Evolutionary conservation across 2,888 invertebrate genomes (phyloP), one percentile per base, ranked within the genome.

Genomic region (Synanthedon formicaeformis): DNA sequence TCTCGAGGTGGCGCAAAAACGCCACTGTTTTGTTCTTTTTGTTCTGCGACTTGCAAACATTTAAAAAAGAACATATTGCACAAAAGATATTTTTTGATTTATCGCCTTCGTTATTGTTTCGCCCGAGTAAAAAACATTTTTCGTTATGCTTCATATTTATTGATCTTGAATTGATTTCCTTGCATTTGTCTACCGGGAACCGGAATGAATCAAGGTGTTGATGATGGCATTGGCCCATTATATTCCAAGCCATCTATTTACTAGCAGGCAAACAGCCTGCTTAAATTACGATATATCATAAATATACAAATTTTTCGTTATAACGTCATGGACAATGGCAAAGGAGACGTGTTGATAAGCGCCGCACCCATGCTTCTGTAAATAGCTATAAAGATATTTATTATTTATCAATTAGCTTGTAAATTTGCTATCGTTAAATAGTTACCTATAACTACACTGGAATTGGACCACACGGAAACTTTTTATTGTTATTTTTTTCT

Each of bases 61-160:
- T 40, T 67, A 64, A 71, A 70, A 71, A 75, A 77, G 70, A 77
- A 71, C 67, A 68, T 66, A 64, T 73, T 76, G 69, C 68, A 83
- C 78, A 81, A 84, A 74, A 78, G 78, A 72, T 70, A 69, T 78
- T 78, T 81, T 80, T 80, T 81, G 78, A 81, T 82, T 85, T 85
- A 84, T 82, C 78, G 73, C 65, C 60, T 55, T 64, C 61, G 55
- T 56, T 66, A 77, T 83, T 78, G 79, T 81, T 78, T 72, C 56
- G 60, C 60, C 58, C 13, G 23, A 66, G 68, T 67, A 69, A 68
- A 73, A 70, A 76, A 75, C 68, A 63, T 58, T 66, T 34, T 73
- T 70, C 67, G 74, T 73, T 73, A 73, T 71, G 75, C 71, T 74
- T 67, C 68, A 69, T 59, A 61, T 69, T 71, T 68, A 71, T 74